Base-by-base conservation (phyloP, 2,888 invertebrate species). In the Chelonus formosanus region DNA sequence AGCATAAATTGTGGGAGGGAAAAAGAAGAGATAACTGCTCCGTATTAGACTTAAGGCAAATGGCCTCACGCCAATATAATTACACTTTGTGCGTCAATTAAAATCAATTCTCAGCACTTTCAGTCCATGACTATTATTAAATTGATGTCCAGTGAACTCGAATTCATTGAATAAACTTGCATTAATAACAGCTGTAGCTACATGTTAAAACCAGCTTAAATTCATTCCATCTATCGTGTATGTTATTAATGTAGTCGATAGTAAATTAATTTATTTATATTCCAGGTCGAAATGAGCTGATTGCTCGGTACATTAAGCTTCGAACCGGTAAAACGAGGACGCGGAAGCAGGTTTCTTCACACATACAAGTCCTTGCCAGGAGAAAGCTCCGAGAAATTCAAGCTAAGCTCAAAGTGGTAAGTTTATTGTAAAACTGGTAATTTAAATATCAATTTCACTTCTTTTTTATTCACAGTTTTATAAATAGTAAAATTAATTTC, bases 311-410 rank as follows among this genome's bases (percentile, higher is more conserved):
- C 88, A 99, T 99, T 85, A 99, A 99, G 89, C 89, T 99, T 84
- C 91, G 99, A 81, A 99, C 99, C 77, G 99, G 99, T 75, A 99
- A 99, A 86, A 98, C 98, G 86, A 92, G 99, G 85, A 98, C 99
- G 85, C 90, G 99, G 84, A 99, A 99, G 87, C 99, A 99, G 89
- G 99, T 99, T 82, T 98, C 98, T 80, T 98, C 98, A 81, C 99
- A 99, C 86, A 99, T 99, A 86, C 99, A 99, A 88, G 99, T 99
- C 83, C 90, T 99, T 84, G 99, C 99, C 77, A 91, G 99, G 85
- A 90, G 99, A 87, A 98, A 97, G 89, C 90, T 98, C 78, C 91
- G 99, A 78, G 99, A 99, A 88, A 95, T 98, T 78, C 98, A 98
- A 86, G 94, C 97, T 80, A 97, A 97, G 90, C 90, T 97, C 80